Evolutionary conservation across 2,888 invertebrate genomes (phyloP).

Genomic region (Himalopsyche tibetana): DNA sequence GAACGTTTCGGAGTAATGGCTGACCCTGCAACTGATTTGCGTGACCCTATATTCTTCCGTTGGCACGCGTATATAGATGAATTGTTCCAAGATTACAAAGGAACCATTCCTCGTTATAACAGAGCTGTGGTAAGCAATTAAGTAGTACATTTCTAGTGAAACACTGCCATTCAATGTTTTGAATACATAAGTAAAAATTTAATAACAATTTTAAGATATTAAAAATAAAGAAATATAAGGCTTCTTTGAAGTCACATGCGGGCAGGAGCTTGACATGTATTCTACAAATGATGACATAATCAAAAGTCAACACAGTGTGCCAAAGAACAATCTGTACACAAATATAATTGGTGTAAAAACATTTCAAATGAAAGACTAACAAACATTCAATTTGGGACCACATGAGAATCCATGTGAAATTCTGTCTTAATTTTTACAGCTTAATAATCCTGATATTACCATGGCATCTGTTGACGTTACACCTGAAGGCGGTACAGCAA

Average conservation of each 20-base stretch:
- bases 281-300: too few relatives aligned
- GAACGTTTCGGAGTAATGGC: constrained; percentile 88
- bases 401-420: constrained; percentile 47
- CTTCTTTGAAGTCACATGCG: too few relatives aligned
- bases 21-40: constrained; percentile 89
- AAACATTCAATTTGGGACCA: constrained; percentile 49
- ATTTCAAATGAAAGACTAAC: too few relatives aligned
- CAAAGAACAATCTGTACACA: too few relatives aligned
- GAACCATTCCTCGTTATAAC: constrained; percentile 77
- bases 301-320: too few relatives aligned
- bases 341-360: too few relatives aligned
- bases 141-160: constrained; percentile 67
- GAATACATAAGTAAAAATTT: too few relatives aligned
- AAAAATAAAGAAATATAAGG: too few relatives aligned
- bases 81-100: constrained; percentile 84
- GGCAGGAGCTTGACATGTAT: too few relatives aligned
- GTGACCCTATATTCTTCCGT: constrained; percentile 91
- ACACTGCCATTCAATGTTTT: too few relatives aligned
- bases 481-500: constrained; percentile 72
- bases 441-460: constrained; percentile 79
- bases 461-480: constrained; percentile 74
- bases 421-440: constrained; percentile 70
- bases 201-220: too few relatives aligned
- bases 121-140: constrained; percentile 71
- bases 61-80: constrained; percentile 89